Conservation (phyloP, 2,888 invertebrate genomes). For the Synergus japonicus region DNA sequence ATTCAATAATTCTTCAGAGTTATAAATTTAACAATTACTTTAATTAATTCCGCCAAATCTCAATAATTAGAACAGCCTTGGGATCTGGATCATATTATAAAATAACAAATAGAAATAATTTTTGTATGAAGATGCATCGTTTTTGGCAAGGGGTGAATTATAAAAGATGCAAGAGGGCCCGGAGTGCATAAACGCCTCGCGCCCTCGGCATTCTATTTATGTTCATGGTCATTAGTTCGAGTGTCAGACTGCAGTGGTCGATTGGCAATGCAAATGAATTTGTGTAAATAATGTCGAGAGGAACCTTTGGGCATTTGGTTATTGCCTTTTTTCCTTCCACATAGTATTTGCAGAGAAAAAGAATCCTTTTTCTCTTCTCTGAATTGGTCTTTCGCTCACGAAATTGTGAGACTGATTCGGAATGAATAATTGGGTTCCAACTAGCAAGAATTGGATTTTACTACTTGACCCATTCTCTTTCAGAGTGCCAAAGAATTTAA, state of each 20-base stretch:
- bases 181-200: constrained; percentile 16
- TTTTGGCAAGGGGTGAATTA: constrained; percentile 30
- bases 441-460: constrained; percentile 17
- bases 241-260: constrained; percentile 41
- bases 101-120: background rate
- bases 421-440: constrained; percentile 19
- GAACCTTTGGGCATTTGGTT: constrained; percentile 39
- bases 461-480: constrained; percentile 24
- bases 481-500: constrained; percentile 1
- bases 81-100: background rate
- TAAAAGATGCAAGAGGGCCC: constrained; percentile 21
- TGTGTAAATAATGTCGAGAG: constrained; percentile 43
- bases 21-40: background rate
- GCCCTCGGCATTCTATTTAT: constrained; percentile 40
- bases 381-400: constrained; percentile 13
- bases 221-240: constrained; percentile 34
- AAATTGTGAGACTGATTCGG: constrained; percentile 5
- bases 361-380: background rate
- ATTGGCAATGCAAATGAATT: constrained; percentile 48
- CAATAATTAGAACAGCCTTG: background rate
- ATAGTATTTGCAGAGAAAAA: background rate
- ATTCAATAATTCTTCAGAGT: background rate
- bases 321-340: constrained; percentile 11
- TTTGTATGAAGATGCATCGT: constrained; percentile 13
- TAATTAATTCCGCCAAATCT: background rate